A percentile compares a stretch with the other conserved stretches of the same genome.
phyloP scores from a whole-genome alignment of 2,113 vertebrate genomes.

The Percina caprodes region DNA sequence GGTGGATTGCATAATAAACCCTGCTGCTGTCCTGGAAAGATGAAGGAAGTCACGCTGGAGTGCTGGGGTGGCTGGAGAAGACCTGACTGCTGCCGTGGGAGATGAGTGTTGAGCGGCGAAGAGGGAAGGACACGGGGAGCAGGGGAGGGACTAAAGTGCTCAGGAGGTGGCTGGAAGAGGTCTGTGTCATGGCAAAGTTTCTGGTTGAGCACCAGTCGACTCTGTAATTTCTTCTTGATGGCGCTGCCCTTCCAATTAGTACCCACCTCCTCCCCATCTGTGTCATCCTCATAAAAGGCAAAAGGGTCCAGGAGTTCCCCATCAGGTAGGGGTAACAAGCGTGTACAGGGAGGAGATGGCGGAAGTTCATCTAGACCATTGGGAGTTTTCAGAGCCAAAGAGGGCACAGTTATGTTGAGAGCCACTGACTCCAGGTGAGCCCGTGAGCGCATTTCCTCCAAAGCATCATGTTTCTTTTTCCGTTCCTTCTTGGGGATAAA shows the following conservation, averaged over 20 bases:
- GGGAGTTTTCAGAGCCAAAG: conserved; percentile 92
- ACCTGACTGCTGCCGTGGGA: conserved; percentile 74
- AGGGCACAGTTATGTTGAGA: conserved; percentile 96
- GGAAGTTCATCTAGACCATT: conserved; percentile 95
- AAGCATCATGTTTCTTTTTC: conserved; percentile 97
- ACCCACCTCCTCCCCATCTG: conserved; percentile 87
- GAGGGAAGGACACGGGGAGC: conserved; percentile 79
- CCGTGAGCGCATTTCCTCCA: conserved; percentile 93
- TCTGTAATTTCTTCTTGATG: conserved; percentile 93
- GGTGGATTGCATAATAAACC: conserved; percentile 96
- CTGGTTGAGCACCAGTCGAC: conserved; percentile 90
- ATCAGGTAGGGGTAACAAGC: conserved; percentile 92
- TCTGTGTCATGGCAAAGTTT: conserved; percentile 89
- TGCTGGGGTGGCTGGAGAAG: conserved; percentile 76
- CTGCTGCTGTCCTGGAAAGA: conserved; percentile 89
- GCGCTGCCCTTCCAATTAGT: conserved; percentile 89
- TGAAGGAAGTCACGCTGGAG: conserved; percentile 83
- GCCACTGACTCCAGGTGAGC: conserved; percentile 95
- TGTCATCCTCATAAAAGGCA: conserved; percentile 93
- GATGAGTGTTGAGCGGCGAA: conserved; percentile 73
- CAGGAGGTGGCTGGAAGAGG: conserved; percentile 91
- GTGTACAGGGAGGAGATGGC: conserved; percentile 90
- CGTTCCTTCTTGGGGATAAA: conserved; percentile 99
- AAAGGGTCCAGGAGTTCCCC: conserved; percentile 96
- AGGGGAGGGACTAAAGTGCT: conserved; percentile 95